These are phyloP conservation scores for Champsocephalus esox DNA, from an alignment of 2,797 vertebrate genomes.

Conservation along the genomic window DNA sequence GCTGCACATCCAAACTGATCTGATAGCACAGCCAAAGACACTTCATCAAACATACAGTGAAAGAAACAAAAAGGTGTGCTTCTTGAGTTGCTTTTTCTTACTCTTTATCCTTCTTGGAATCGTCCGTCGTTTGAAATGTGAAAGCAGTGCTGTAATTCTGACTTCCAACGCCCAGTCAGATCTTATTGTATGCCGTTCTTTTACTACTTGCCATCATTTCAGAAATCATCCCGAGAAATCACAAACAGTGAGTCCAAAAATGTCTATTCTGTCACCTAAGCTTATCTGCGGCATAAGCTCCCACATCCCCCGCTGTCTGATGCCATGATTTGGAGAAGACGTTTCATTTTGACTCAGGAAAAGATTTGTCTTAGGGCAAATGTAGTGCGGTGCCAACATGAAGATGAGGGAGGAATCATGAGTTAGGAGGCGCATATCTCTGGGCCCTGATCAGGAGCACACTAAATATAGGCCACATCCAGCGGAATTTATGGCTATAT, in stretches of 20 bases:
- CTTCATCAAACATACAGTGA: background rate
- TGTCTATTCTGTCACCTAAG: conserved; percentile 66
- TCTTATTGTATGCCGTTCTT: conserved; percentile 3
- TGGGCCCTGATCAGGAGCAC: conserved; percentile 91
- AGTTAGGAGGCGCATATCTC: conserved; percentile 81
- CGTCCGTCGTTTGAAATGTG: background rate
- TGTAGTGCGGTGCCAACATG: conserved; percentile 57
- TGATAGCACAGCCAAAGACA: background rate
- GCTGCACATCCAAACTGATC: conserved; percentile 38
- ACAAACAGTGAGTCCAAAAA: conserved; percentile 34
- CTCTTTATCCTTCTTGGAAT: too few species aligned
- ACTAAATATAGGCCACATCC: conserved; percentile 97
- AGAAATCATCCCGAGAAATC: conserved; percentile 41
- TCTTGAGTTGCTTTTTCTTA: too few species aligned
- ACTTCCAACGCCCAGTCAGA: conserved; percentile 24
- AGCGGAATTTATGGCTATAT: conserved; percentile 96
- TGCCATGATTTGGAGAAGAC: conserved; percentile 54
- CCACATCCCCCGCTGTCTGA: conserved; percentile 58
- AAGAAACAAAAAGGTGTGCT: conserved; percentile 1
- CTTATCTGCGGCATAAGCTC: conserved; percentile 48
- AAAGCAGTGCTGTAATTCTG: conserved; percentile 4
- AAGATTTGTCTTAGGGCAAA: conserved; percentile 74
- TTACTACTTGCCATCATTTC: conserved; percentile 36
- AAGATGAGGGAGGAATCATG: conserved; percentile 69
- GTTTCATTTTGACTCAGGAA: conserved; percentile 63